Evolutionary conservation across 2,888 invertebrate species (phyloP), one percentile per base, ranked within the genome.

Genomic region (Hypolimnas misippus): DNA sequence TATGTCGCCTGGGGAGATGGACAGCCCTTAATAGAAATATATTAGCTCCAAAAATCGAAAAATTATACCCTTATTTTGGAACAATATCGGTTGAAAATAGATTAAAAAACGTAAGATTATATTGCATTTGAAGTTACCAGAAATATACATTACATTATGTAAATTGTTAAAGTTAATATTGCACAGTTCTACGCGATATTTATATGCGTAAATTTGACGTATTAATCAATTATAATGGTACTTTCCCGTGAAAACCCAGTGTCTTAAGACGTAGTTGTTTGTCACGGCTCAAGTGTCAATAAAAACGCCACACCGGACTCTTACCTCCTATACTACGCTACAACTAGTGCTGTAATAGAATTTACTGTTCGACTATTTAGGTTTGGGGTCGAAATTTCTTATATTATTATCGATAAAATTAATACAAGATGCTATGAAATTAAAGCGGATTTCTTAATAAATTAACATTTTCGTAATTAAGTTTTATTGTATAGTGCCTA

Each of bases 301-400:
- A 92, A 92, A 92, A 92, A 89, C 79, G 92, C 89, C 91, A 91
- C 85, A 81, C 91, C 87, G 92, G 92, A 92, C 92, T 89, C 86
- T 81, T 80, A 83, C 81, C 79, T 81, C 81, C 83, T 84, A 86
- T 81, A 84, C 81, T 77, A 77, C 79, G 76, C 74, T 71, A 66
- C 61, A 55, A 53, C 53, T 67, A 65, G 65, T 65, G 31, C 82
- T 87, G 86, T 74, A 81, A 76, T 42, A 25, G 1, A 33, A 29
- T 57, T 56, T 53, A 52, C 21, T 21, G 44, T n/a, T 54, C 40
- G 59, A 8, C n/a, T 25, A 25, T 25, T 10, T 6, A 49, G n/a
- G n/a, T 38, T 38, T 38, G 31, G 4, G 4, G n/a, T 8, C 4
- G 16, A 21, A 50, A 56, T n/a, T 12, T 51, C 14, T 7, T 7